Evolutionary conservation across 2,113 vertebrate species (phyloP).

Genomic region (Athene cunicularia): DNA sequence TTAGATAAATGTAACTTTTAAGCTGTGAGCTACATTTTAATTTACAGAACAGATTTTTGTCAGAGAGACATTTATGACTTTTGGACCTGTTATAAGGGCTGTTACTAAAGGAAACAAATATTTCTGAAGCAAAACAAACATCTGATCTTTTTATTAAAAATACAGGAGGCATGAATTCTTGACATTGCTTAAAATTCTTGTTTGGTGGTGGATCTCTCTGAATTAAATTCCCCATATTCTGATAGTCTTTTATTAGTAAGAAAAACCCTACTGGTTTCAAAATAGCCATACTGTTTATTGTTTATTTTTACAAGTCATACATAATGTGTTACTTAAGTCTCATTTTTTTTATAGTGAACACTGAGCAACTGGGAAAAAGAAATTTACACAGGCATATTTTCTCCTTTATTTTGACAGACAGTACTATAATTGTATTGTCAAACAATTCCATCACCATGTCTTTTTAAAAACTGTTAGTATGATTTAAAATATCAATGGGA

Average conservation of each 20-base stretch:
- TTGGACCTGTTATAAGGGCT: background rate
- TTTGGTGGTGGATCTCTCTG: background rate
- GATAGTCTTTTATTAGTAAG: background rate
- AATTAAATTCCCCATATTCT: background rate
- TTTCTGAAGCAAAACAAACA: background rate
- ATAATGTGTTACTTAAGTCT: background rate
- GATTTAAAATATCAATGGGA: background rate
- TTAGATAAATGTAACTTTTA: background rate
- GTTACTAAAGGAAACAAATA: background rate
- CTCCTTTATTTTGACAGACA: background rate
- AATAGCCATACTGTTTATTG: background rate
- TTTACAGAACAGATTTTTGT: background rate
- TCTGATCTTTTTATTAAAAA: background rate
- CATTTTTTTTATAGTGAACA: background rate
- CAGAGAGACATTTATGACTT: background rate
- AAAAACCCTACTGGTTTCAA: background rate
- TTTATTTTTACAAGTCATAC: background rate
- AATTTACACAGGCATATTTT: background rate
- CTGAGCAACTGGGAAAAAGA: background rate
- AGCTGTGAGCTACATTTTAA: background rate
- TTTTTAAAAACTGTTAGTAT: background rate
- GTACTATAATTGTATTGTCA: background rate
- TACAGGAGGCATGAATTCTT: background rate
- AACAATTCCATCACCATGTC: background rate
- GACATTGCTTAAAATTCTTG: background rate